A percentile compares a stretch with the other conserved stretches of the same genome.
phyloP scores from a whole-genome alignment of 2,113 vertebrate species.

The Pangasianodon hypophthalmus region DNA sequence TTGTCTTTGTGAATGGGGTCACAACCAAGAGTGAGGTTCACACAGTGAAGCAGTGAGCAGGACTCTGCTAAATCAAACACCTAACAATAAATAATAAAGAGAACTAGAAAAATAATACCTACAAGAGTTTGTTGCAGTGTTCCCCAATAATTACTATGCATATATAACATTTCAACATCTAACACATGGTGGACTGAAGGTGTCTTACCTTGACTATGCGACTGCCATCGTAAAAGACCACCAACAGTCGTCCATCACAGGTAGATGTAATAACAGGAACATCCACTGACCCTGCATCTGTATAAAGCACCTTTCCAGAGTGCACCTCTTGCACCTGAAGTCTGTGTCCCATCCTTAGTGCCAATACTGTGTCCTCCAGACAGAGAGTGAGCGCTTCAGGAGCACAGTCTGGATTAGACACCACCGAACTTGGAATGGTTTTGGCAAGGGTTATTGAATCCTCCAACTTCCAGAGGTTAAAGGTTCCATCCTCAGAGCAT shows the following conservation, averaged over 20 bases:
- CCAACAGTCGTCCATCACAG: conserved; percentile 66
- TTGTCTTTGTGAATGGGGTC: conserved; percentile 61
- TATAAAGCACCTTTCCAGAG: conserved; percentile 63
- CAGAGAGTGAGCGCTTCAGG: conserved; percentile 63
- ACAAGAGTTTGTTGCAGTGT: not conserved
- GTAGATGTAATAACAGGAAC: conserved; percentile 62
- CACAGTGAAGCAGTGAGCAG: conserved; percentile 65
- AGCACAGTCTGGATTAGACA: conserved; percentile 27
- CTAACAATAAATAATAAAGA: conserved; percentile 48
- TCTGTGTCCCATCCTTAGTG: conserved; percentile 62
- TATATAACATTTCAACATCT: not conserved
- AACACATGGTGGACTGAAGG: not conserved
- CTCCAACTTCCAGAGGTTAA: conserved; percentile 71
- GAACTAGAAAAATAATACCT: not conserved
- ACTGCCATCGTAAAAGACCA: conserved; percentile 66
- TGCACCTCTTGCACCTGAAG: conserved; percentile 71
- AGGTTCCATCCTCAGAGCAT: conserved; percentile 64
- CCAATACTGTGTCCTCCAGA: conserved; percentile 67
- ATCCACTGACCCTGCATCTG: conserved; percentile 58
- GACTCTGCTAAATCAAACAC: conserved; percentile 67
- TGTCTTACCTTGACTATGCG: conserved; percentile 58
- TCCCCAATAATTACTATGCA: not conserved
- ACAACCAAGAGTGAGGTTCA: conserved; percentile 60
- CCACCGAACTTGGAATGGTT: conserved; percentile 57
- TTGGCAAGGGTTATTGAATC: conserved; percentile 51